A percentile compares a stretch with the other conserved stretches of the same genome.
Evolutionary conservation across 2,888 invertebrate genomes (phyloP).

Genomic region (Eilema sororculum): DNA sequence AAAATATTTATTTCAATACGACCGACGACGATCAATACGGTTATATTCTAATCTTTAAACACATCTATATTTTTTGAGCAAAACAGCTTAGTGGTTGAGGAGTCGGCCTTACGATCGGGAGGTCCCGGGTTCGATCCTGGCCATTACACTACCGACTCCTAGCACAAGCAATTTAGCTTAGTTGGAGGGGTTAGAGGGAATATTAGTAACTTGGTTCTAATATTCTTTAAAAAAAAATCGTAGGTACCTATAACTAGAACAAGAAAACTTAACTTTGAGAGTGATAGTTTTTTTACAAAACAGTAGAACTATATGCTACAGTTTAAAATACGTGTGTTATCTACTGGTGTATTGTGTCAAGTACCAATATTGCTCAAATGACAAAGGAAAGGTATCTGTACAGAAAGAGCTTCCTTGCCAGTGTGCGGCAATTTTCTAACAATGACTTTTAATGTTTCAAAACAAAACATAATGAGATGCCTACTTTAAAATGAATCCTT

Average conservation of each 20-base stretch:
- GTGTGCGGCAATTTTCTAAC: slow-evolving; percentile 10
- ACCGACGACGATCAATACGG: too few species aligned
- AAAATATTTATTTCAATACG: not conserved
- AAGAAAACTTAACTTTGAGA: not conserved
- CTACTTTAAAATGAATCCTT: not conserved
- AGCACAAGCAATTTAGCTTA: too few species aligned
- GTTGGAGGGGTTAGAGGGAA: too few species aligned
- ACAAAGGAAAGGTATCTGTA: slow-evolving; percentile 36
- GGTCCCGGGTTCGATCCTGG: too few species aligned
- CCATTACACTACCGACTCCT: too few species aligned
- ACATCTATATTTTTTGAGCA: not conserved
- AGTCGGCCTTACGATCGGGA: too few species aligned
- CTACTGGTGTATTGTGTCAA: slow-evolving; percentile 32
- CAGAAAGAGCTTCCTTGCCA: slow-evolving; percentile 13
- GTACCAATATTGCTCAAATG: slow-evolving; percentile 30
- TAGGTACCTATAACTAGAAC: not conserved
- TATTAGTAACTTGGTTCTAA: too few species aligned
- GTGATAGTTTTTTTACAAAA: slow-evolving; percentile 9
- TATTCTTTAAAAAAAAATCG: too few species aligned
- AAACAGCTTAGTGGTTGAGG: too few species aligned
- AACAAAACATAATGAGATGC: not conserved
- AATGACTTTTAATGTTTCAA: slow-evolving; percentile 3
- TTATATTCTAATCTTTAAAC: too few species aligned
- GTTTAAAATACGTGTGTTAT: slow-evolving; percentile 45
- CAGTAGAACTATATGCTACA: slow-evolving; percentile 17